phyloP scores from a whole-genome alignment of 2,113 vertebrate genomes.

The Silurus meridionalis region DNA sequence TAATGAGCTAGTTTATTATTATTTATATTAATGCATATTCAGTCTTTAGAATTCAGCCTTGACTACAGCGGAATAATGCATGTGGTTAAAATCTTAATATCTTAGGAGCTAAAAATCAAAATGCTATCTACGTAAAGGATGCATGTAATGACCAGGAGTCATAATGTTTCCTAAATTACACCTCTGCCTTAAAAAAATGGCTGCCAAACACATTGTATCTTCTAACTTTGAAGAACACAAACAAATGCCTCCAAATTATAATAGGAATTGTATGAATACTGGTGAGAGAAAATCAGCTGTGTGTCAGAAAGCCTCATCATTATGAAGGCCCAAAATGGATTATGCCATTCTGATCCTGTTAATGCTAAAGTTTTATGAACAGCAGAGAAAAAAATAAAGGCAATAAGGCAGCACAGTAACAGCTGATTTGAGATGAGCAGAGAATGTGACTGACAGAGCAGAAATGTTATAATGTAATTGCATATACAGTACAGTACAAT shows the following conservation, averaged over 20 bases:
- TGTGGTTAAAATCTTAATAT: neutral
- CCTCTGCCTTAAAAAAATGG: conserved; percentile 4
- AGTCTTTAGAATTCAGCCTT: neutral
- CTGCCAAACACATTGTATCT: conserved; percentile 13
- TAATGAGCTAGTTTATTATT: neutral
- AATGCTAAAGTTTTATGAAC: conserved; percentile 18
- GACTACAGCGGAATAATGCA: neutral
- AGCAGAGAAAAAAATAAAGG: neutral
- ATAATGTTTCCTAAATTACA: neutral
- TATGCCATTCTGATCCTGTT: conserved; percentile 9
- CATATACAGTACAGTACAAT: conserved; percentile 5
- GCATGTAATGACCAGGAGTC: neutral
- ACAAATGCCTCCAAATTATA: conserved; percentile 43
- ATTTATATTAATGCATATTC: neutral
- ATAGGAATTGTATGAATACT: neutral
- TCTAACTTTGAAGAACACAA: conserved; percentile 2
- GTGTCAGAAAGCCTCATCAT: conserved; percentile 7
- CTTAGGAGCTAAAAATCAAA: too few species aligned
- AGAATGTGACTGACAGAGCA: conserved; percentile 4
- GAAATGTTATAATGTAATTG: conserved; percentile 26
- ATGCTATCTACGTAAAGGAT: neutral
- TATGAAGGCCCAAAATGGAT: neutral
- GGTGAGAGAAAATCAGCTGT: neutral
- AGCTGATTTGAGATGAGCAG: neutral
- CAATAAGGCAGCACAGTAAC: conserved; percentile 1